These are phyloP conservation scores for Cyclophora punctaria DNA, from an alignment of 2,888 invertebrate genomes.

Conservation along the genomic window DNA sequence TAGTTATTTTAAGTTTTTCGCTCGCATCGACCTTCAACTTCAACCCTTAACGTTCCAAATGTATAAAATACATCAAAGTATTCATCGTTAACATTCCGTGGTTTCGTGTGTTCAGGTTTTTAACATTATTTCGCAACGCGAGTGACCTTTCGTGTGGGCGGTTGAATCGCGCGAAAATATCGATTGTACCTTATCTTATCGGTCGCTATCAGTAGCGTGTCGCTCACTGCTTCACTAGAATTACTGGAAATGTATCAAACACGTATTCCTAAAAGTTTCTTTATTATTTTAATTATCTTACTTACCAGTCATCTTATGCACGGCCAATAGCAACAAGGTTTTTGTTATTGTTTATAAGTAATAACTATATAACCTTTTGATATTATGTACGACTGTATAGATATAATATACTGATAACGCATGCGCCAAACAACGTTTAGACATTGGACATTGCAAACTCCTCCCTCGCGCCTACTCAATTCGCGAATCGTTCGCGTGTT, in stretches of 20 bases:
- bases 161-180: slow-evolving; percentile 67
- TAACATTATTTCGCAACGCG: slow-evolving; percentile 57
- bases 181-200: slow-evolving; percentile 55
- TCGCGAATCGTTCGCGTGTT: slow-evolving; percentile 23
- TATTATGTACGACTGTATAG: not conserved
- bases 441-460: slow-evolving; percentile 60
- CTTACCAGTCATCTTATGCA: too few species aligned
- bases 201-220: slow-evolving; percentile 57
- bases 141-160: slow-evolving; percentile 65
- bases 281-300: too few species aligned
- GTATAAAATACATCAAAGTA: slow-evolving; percentile 4
- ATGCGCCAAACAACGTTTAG: slow-evolving; percentile 44
- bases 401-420: slow-evolving; percentile 30
- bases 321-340: too few species aligned
- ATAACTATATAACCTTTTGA: not conserved
- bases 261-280: not conserved
- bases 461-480: slow-evolving; percentile 48
- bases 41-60: too few species aligned
- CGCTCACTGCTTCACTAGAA: slow-evolving; percentile 31
- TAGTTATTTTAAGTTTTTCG: too few species aligned
- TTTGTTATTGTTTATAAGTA: not conserved
- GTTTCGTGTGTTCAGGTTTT: slow-evolving; percentile 36
- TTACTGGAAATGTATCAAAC: not conserved
- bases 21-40: too few species aligned
- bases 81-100: slow-evolving; percentile 25